Conservation (phyloP, 2,797 vertebrate genomes). For the Sebastes matsubarae region DNA sequence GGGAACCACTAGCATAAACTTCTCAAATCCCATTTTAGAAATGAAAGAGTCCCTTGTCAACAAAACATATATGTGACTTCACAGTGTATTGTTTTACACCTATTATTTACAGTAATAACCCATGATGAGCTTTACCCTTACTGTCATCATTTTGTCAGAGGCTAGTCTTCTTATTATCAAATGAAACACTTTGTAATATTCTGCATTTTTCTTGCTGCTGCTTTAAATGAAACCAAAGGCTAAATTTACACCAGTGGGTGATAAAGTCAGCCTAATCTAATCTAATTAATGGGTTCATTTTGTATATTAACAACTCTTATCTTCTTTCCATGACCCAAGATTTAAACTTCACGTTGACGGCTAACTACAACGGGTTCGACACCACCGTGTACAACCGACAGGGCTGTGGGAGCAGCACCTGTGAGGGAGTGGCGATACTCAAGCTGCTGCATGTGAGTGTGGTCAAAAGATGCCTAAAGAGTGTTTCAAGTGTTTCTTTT, state of each 20-base stretch:
- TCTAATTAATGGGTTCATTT: neutral
- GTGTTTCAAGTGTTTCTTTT: neutral
- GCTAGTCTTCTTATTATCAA: neutral
- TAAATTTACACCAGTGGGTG: neutral
- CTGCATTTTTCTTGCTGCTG: neutral
- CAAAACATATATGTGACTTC: neutral
- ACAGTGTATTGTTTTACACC: neutral
- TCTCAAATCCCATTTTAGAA: neutral
- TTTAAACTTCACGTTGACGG: slow-evolving; percentile 79
- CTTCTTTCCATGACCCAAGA: slow-evolving; percentile 70
- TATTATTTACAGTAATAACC: neutral
- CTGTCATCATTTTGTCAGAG: neutral
- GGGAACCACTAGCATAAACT: neutral
- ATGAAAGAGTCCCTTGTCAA: neutral
- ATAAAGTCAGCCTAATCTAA: slow-evolving; percentile 8
- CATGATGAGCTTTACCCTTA: neutral
- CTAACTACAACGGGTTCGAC: slow-evolving; percentile 79
- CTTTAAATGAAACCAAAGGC: neutral
- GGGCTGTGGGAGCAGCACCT: slow-evolving; percentile 91
- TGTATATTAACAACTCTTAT: slow-evolving; percentile 24
- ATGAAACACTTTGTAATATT: neutral
- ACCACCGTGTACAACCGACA: slow-evolving; percentile 83
- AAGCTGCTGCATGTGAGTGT: slow-evolving; percentile 87
- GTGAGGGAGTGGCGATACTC: slow-evolving; percentile 92
- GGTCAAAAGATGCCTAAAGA: neutral